Conservation (phyloP, 2,113 vertebrate species). For the Phylloscopus trochiloides region DNA sequence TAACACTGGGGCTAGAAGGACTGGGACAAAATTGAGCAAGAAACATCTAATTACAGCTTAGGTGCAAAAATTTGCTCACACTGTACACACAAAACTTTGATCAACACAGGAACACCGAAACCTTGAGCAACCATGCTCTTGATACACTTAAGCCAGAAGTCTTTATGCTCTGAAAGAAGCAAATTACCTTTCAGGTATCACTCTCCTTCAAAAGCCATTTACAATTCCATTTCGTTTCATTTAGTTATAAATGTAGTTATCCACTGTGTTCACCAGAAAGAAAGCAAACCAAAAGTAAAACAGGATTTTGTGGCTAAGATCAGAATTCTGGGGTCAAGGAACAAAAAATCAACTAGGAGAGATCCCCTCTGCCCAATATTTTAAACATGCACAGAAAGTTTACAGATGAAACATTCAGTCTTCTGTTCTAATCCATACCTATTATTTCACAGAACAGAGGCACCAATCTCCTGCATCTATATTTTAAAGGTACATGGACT, state of each 20-base stretch:
- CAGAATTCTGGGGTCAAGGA: neutral
- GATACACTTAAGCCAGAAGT: neutral
- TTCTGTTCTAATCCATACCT: neutral
- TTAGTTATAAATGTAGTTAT: neutral
- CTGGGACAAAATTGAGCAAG: neutral
- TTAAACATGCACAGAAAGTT: neutral
- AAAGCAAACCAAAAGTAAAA: neutral
- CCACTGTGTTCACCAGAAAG: neutral
- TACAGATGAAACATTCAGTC: neutral
- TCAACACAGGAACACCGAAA: neutral
- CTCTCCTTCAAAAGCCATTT: neutral
- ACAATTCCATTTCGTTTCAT: neutral
- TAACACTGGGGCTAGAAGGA: neutral
- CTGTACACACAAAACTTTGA: neutral
- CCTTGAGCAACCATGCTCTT: neutral
- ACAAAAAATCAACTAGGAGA: neutral
- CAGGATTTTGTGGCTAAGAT: neutral
- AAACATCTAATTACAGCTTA: neutral
- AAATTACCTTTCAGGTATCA: neutral
- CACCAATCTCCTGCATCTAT: neutral
- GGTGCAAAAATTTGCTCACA: neutral
- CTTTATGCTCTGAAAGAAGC: neutral
- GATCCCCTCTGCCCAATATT: neutral
- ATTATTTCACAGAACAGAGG: neutral
- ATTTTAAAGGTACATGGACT: neutral